Conservation (phyloP, 37 sponge, comb jelly and placozoan genomes). For the Corticium candelabrum region DNA sequence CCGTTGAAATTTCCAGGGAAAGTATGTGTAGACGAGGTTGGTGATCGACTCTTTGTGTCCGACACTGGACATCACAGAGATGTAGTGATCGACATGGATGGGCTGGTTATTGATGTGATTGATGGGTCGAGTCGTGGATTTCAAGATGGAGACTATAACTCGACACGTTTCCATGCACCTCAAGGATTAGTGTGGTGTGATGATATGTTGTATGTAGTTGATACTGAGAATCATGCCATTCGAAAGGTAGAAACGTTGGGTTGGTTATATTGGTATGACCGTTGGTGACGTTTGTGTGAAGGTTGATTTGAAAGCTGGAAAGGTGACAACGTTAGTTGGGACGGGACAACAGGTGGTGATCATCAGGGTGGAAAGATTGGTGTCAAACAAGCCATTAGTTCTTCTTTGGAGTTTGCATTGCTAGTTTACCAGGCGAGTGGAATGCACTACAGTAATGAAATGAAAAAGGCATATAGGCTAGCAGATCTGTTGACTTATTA, state of each 20-base stretch:
- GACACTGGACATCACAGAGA: conserved; percentile 66
- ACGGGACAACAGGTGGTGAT: conserved; percentile 81
- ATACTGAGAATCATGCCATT: conserved; percentile 67
- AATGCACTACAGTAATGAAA: too few relatives aligned
- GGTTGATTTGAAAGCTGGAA: conserved; percentile 36
- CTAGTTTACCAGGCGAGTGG: conserved; percentile 29
- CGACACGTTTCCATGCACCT: conserved; percentile 52
- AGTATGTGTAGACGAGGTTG: conserved; percentile 26
- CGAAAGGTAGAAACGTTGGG: conserved; percentile 46
- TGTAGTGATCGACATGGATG: conserved; percentile 34
- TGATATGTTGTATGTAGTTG: conserved; percentile 54
- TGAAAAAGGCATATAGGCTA: not conserved
- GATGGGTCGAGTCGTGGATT: conserved; percentile 52
- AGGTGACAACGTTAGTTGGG: conserved; percentile 58
- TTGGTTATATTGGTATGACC: too few relatives aligned
- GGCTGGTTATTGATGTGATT: conserved; percentile 23
- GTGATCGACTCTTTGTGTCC: conserved; percentile 39
- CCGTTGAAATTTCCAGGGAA: conserved; percentile 72
- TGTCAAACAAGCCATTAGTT: conserved; percentile 55
- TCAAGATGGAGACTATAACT: conserved; percentile 32
- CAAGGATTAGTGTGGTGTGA: conserved; percentile 49
- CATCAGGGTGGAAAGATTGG: conserved; percentile 68
- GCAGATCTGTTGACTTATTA: not conserved
- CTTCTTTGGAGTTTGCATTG: conserved; percentile 70
- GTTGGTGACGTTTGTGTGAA: too few relatives aligned